phyloP scores from a whole-genome alignment of 2,797 vertebrate species.

The Miichthys miiuy region DNA sequence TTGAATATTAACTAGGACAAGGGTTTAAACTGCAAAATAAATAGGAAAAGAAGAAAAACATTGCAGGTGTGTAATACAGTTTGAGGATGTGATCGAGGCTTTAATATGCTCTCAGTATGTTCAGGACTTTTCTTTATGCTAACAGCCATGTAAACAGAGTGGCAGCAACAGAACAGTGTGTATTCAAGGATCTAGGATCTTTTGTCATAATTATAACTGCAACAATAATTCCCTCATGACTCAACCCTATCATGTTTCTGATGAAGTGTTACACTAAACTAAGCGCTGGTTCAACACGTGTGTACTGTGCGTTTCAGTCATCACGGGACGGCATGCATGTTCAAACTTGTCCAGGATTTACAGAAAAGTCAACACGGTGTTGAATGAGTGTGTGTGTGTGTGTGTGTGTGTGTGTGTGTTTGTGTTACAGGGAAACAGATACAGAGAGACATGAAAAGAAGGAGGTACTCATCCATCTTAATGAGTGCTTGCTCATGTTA shows the following conservation, averaged over 20 bases:
- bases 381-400: constrained; percentile 14
- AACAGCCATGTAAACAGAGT: neutral
- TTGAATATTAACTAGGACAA: neutral
- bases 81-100: neutral
- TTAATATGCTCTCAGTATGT: too few species aligned
- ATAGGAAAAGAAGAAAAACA: neutral
- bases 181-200: constrained; percentile 9
- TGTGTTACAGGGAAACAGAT: constrained; percentile 31
- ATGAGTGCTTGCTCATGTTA: constrained; percentile 49
- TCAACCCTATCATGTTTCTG: constrained; percentile 49
- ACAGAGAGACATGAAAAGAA: constrained; percentile 19
- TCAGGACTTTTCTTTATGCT: neutral
- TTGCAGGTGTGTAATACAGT: neutral
- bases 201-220: constrained; percentile 26
- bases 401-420: neutral
- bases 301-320: constrained; percentile 38
- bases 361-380: constrained; percentile 30
- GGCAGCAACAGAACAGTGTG: neutral
- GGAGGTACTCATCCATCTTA: constrained; percentile 44
- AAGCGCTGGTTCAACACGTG: constrained; percentile 64
- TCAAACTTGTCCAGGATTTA: constrained; percentile 58
- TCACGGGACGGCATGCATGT: constrained; percentile 41
- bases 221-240: constrained; percentile 49
- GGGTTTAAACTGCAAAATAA: neutral
- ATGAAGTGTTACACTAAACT: constrained; percentile 37